Evolutionary conservation across 1,140 invertebrate genomes (phyloP).

Genomic region (Sycophila sp.): DNA sequence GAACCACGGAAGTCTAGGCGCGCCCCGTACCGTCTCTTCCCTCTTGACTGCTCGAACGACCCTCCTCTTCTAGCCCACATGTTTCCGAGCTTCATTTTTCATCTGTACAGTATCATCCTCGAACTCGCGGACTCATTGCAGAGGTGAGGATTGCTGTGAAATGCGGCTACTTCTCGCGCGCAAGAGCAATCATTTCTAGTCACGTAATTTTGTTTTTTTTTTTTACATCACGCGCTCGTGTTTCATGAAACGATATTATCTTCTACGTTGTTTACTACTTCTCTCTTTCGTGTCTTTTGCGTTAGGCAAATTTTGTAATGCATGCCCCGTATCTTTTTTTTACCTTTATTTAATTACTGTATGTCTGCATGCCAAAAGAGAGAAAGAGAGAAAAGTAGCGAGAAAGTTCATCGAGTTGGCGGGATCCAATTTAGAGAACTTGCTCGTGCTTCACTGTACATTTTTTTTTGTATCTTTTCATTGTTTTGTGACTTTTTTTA

Average conservation of each 20-base stretch:
- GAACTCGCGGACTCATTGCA: neutral
- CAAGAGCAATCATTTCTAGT: constrained; percentile 40
- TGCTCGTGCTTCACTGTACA: constrained; percentile 24
- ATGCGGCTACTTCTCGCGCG: neutral
- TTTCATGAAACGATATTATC: constrained; percentile 3
- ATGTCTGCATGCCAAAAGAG: neutral
- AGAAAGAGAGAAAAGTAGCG: neutral
- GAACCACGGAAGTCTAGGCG: constrained; percentile 64
- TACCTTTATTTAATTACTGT: constrained; percentile 1
- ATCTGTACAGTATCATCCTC: no score
- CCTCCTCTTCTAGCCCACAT: constrained; percentile 22
- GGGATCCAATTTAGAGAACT: constrained; percentile 58
- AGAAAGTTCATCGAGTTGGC: constrained; percentile 48
- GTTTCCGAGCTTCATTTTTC: no score
- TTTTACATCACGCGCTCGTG: constrained; percentile 5
- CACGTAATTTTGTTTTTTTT: constrained; percentile 33
- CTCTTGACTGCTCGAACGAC: neutral
- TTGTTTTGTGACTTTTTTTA: constrained; percentile 21
- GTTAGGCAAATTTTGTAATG: constrained; percentile 9
- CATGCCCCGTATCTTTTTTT: constrained; percentile 9
- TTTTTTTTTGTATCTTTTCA: neutral
- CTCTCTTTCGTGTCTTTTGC: constrained; percentile 25
- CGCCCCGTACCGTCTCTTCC: neutral
- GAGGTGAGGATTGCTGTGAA: neutral
- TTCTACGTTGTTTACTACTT: constrained; percentile 5